Evolutionary conservation across 2,888 invertebrate genomes (phyloP).

Genomic region (Chromoteleia sp.): DNA sequence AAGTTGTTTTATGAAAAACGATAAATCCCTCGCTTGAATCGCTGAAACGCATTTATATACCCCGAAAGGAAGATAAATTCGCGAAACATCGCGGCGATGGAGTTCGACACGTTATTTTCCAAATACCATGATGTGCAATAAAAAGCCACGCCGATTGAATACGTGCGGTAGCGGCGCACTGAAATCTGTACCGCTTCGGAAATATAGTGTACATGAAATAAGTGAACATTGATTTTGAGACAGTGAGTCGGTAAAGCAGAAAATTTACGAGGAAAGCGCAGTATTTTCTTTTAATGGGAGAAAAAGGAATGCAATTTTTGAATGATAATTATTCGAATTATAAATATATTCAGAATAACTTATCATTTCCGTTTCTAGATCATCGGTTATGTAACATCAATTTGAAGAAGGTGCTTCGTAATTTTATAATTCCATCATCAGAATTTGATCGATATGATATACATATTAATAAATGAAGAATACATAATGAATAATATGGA

Average conservation of each 20-base stretch:
- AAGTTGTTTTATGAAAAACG: not conserved
- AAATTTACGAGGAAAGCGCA: constrained; percentile 9
- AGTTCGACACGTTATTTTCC: constrained; percentile 15
- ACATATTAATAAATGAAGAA: too few relatives aligned
- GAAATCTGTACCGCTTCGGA: constrained; percentile 18
- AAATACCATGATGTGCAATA: constrained; percentile 29
- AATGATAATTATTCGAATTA: too few relatives aligned
- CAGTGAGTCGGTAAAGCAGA: constrained; percentile 34
- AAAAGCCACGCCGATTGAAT: constrained; percentile 41
- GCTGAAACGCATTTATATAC: constrained; percentile 18
- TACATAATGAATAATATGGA: too few relatives aligned
- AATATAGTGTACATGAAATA: constrained; percentile 17
- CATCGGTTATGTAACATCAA: too few relatives aligned
- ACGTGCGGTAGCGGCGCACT: constrained; percentile 12
- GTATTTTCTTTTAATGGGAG: constrained; percentile 1
- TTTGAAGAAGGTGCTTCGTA: too few relatives aligned
- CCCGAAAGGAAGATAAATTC: constrained; percentile 20
- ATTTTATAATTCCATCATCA: too few relatives aligned
- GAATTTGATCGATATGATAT: too few relatives aligned
- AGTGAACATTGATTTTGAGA: constrained; percentile 45
- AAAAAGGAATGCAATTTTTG: too few relatives aligned
- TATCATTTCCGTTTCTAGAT: too few relatives aligned
- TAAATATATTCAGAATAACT: too few relatives aligned
- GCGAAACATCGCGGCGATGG: not conserved
- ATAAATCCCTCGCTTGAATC: not conserved